phyloP scores from a whole-genome alignment of 2,888 invertebrate genomes.

The Agelastica alni region DNA sequence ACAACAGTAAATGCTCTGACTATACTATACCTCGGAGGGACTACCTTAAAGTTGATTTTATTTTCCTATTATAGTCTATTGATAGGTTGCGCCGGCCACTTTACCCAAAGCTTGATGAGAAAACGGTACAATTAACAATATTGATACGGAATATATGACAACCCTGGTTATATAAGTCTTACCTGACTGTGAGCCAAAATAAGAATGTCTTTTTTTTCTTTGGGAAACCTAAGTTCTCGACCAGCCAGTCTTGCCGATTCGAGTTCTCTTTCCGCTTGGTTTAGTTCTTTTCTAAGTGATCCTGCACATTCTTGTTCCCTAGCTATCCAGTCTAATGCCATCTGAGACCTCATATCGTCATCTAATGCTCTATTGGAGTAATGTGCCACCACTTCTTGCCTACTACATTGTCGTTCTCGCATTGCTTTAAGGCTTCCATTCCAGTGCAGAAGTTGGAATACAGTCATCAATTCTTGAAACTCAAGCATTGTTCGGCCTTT shows the following conservation, averaged over 20 bases:
- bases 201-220: constrained; percentile 93
- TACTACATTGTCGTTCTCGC: constrained; percentile 91
- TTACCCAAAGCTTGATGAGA: no score
- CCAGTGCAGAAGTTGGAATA: constrained; percentile 94
- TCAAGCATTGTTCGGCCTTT: constrained; percentile 94
- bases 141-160: no score
- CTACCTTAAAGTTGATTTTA: no score
- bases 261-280: constrained; percentile 83
- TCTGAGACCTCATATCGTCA: constrained; percentile 94
- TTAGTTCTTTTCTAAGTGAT: constrained; percentile 79
- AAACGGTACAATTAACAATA: no score
- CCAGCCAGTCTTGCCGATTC: constrained; percentile 86
- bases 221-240: constrained; percentile 88
- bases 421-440: constrained; percentile 95
- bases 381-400: constrained; percentile 91
- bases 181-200: constrained; percentile 87
- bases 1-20: no score
- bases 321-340: constrained; percentile 95
- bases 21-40: no score
- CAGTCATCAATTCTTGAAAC: constrained; percentile 97
- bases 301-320: constrained; percentile 75
- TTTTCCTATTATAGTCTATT: no score
- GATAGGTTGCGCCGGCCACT: no score
- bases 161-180: constrained; percentile 58
- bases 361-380: constrained; percentile 91